Conservation (phyloP, 2,888 invertebrate genomes). For the Metellina segmentata region DNA sequence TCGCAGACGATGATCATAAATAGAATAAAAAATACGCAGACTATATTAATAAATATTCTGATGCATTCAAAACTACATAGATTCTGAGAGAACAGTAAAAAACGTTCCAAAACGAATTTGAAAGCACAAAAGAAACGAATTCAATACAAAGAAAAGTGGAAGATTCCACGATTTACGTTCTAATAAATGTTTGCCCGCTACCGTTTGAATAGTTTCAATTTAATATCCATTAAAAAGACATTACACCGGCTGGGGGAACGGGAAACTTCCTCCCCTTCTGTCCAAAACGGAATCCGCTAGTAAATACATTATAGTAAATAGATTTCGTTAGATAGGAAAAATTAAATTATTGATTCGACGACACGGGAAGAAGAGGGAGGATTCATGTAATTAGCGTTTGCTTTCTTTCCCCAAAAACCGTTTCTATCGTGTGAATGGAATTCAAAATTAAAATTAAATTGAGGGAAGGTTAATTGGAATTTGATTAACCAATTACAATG, state of each 20-base stretch:
- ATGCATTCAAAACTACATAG: neutral
- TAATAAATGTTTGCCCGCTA: conserved; percentile 19
- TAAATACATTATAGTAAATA: conserved; percentile 43
- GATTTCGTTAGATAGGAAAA: conserved; percentile 16
- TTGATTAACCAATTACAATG: conserved; percentile 1
- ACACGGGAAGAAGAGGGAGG: neutral
- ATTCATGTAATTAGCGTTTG: neutral
- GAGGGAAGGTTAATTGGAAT: neutral
- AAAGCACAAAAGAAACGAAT: neutral
- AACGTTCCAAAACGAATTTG: neutral
- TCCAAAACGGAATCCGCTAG: neutral
- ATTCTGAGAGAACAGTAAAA: neutral
- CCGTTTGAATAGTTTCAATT: conserved; percentile 54
- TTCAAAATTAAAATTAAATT: neutral
- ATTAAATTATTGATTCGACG: conserved; percentile 28
- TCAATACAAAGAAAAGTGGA: neutral
- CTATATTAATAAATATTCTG: neutral
- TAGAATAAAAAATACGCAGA: neutral
- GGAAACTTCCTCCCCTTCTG: neutral
- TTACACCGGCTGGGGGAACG: neutral
- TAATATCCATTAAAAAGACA: conserved; percentile 66
- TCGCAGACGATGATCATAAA: too few relatives aligned
- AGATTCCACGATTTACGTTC: conserved; percentile 25
- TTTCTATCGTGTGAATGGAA: neutral
- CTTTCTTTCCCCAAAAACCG: neutral